phyloP scores from a whole-genome alignment of 2,888 invertebrate species.

The Agrochola circellaris region DNA sequence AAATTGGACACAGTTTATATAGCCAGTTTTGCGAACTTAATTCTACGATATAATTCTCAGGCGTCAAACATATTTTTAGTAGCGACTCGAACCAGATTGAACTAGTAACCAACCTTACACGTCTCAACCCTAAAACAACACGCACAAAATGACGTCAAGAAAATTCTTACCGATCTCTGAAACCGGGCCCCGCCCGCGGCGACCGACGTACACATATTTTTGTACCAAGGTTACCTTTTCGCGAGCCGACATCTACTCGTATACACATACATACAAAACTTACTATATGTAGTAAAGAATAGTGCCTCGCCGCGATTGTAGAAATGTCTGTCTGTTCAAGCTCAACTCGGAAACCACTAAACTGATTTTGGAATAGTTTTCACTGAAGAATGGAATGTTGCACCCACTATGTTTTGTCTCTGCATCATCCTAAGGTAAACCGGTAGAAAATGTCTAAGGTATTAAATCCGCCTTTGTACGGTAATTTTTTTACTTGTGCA shows the following conservation, averaged over 20 bases:
- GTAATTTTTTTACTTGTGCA: no score
- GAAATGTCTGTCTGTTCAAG: slow-evolving; percentile 3
- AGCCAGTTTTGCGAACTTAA: no score
- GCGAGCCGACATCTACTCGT: slow-evolving; percentile 70
- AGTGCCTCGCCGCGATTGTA: slow-evolving; percentile 1
- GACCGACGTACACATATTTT: slow-evolving; percentile 74
- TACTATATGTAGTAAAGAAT: slow-evolving; percentile 29
- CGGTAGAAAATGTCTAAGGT: no score
- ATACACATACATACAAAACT: slow-evolving; percentile 11
- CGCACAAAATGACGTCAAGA: slow-evolving; percentile 23
- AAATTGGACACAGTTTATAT: no score
- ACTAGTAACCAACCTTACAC: background rate
- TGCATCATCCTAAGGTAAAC: no score
- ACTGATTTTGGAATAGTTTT: background rate
- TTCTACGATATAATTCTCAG: no score
- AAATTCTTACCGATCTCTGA: slow-evolving; percentile 41
- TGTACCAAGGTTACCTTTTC: slow-evolving; percentile 80
- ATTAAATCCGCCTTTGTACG: no score
- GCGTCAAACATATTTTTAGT: no score
- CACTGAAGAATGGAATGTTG: background rate
- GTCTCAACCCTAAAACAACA: slow-evolving; percentile 41
- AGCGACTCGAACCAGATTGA: background rate
- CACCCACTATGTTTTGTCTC: no score
- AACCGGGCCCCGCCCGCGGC: slow-evolving; percentile 59
- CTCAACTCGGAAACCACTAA: background rate